Evolutionary conservation across 2,888 invertebrate species (phyloP), one percentile per base, ranked within the genome.

Genomic region (Nasonia oneida): DNA sequence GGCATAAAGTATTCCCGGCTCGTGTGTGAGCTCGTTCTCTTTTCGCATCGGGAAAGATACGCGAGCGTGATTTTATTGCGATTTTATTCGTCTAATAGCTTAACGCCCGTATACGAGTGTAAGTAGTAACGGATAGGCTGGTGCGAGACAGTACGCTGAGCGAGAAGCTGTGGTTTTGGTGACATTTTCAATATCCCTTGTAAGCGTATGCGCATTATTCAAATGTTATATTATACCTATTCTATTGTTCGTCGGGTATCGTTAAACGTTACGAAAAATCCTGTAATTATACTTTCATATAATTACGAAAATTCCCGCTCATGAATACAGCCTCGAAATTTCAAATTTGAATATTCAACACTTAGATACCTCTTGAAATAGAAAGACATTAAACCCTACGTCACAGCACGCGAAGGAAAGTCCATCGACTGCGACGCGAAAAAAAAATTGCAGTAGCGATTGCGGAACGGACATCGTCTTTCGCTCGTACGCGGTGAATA

Each of bases 1-100:
- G 42, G 47, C 74, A 29, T 81, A 79, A 64, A 79, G 29, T 67
- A 67, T 79, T 67, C 47, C 18, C 23, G 47, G 33, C 15, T 18
- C 8, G 39, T n/a, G 39, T 6, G 57, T 53, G 15, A 3, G 18
- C 18, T 8, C 18, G 3, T 5, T 53, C 3, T 64, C 23, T 0
- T 18, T 64, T 23, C 10, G 29, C 4, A 64, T 10, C 15, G 8
- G 33, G 14, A 29, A 14, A 29, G 67, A 67, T 14, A 67, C 29
- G n/a, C 1, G 29, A 1, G 42, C 42, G 42, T 10, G 12, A 67
- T 67, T 67, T 67, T 67, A 67, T 67, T 29, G 67, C 23, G 14
- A 29, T 33, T 67, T 67, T 67, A 33, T n/a, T 23, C 6, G 0
- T 12, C 23, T 67, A 67, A 67, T 33, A 29, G 67, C 14, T 67